phyloP scores from a whole-genome alignment of 2,797 vertebrate species.

The Eupleurogrammus muticus region DNA sequence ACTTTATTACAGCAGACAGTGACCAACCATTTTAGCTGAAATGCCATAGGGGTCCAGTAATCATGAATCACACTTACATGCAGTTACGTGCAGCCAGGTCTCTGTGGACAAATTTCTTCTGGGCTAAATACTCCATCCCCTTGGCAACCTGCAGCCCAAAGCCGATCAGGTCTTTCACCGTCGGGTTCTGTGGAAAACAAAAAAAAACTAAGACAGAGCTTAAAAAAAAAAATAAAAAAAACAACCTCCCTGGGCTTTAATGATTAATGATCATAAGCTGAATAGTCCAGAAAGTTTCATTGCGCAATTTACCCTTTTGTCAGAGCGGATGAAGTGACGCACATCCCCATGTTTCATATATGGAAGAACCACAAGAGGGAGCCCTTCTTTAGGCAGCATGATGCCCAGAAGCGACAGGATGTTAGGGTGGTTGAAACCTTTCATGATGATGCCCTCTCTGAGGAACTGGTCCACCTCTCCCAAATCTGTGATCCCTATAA shows the following conservation, averaged over 20 bases:
- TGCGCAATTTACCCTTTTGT: constrained; percentile 86
- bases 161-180: constrained; percentile 94
- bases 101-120: constrained; percentile 96
- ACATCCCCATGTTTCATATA: constrained; percentile 97
- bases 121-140: constrained; percentile 96
- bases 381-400: constrained; percentile 89
- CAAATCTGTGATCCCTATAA: constrained; percentile 91
- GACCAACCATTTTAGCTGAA: constrained; percentile 4
- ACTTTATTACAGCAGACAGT: background rate
- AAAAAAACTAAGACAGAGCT: constrained; percentile 2
- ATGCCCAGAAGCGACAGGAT: constrained; percentile 94
- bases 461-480: constrained; percentile 95
- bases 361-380: constrained; percentile 93
- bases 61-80: constrained; percentile 89
- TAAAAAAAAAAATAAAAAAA: background rate
- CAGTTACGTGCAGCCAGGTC: constrained; percentile 98
- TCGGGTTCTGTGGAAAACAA: constrained; percentile 88
- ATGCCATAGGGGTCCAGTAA: constrained; percentile 4
- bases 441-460: constrained; percentile 96
- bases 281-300: background rate
- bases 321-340: constrained; percentile 91
- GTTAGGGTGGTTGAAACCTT: constrained; percentile 92
- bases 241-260: background rate
- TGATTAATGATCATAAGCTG: background rate
- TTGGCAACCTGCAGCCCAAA: constrained; percentile 96